Base-by-base conservation (phyloP, 2,888 invertebrate species). In the Macrophya alboannulata region DNA sequence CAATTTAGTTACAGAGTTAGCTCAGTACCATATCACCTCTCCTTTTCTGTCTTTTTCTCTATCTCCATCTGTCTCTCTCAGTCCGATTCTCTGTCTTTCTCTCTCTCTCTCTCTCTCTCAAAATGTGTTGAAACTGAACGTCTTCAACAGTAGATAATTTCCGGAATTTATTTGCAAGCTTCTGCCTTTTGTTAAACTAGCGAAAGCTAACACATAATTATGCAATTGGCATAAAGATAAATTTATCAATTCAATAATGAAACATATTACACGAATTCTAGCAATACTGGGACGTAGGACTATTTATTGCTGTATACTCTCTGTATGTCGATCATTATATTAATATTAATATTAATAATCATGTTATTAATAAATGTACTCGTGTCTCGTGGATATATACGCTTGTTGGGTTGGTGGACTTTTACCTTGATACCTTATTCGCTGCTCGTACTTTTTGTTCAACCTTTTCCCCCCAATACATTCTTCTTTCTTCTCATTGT, bases 381-480 rank as follows among this genome's bases (percentile, higher is more conserved):
- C 91, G 91, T 93, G 92, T 92, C 92, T 93, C 92, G 93, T 93
- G 93, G 93, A 92, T 90, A 93, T 93, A 92, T 93, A 92, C 91
- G 93, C 93, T 93, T 93, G 92, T 91, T 90, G 93, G 93, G 93
- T 92, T 93, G 93, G 93, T 93, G 92, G 91, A 92, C 91, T 93
- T 89, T 93, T 92, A 92, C 86, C 93, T 92, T 89, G 89, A 91
- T 90, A 91, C 92, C 92, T 91, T 88, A 90, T 89, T 88, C 90
- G 90, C 90, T 92, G 92, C 90, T 91, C 92, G 93, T 93, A 91
- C 91, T 93, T 92, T 93, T 92, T 89, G 82, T 86, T 83, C 84
- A 21, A n/a, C 82, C 85, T 85, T 87, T 86, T 72, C 81, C 55
- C 51, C 43, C 77, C 40, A 59, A 55, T 84, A 85, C 84, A 62